phyloP scores from a whole-genome alignment of 2,888 invertebrate genomes.

The Scotopteryx bipunctaria region DNA sequence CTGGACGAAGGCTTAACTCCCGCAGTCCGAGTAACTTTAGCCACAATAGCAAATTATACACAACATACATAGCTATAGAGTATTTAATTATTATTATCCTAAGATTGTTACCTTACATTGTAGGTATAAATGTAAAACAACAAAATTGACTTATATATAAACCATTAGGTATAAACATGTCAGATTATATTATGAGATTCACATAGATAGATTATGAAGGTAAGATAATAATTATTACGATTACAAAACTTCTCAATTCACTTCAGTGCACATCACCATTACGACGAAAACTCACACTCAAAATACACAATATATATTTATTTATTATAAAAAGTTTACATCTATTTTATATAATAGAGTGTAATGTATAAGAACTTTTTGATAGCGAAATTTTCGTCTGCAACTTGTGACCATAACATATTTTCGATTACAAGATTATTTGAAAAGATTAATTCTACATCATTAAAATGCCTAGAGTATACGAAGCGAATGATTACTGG shows the following conservation, averaged over 20 bases:
- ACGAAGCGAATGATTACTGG: conserved; percentile 21
- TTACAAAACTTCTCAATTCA: conserved; percentile 43
- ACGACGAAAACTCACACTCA: conserved; percentile 20
- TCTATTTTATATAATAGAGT: no score
- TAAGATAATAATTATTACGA: conserved; percentile 19
- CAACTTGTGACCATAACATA: conserved; percentile 15
- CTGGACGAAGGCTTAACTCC: conserved; percentile 8
- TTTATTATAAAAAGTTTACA: no score
- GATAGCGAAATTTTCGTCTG: conserved; percentile 16
- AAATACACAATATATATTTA: conserved; percentile 11
- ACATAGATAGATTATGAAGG: background rate
- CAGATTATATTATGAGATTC: background rate
- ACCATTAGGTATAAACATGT: background rate
- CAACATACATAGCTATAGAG: background rate
- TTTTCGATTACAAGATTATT: background rate
- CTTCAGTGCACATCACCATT: conserved; percentile 46
- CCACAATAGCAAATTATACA: conserved; percentile 23
- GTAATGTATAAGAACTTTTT: no score
- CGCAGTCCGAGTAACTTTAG: conserved; percentile 43
- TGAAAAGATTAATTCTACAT: conserved; percentile 6
- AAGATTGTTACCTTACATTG: conserved; percentile 45
- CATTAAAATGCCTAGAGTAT: conserved; percentile 15
- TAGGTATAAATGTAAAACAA: conserved; percentile 51
- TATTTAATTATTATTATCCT: conserved; percentile 6
- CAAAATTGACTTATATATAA: conserved; percentile 25